A percentile compares a stretch with the other conserved stretches of the same genome.
These are phyloP conservation scores for Drosophila willistoni DNA, from an alignment of 1,140 invertebrate species.

Conservation along the genomic window DNA sequence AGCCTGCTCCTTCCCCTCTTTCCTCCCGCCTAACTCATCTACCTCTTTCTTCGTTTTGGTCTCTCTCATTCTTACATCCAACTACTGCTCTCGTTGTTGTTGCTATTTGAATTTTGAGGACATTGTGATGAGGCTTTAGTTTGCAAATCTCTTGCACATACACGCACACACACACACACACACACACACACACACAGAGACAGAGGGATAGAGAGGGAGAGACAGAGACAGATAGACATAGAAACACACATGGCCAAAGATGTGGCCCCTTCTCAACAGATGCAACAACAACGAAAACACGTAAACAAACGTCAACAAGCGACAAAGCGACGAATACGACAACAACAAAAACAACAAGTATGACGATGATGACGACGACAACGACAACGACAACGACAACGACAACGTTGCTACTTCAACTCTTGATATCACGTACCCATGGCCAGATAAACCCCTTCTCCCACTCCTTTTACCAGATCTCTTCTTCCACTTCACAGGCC, in stretches of 20 bases:
- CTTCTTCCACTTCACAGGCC: conserved; percentile 21
- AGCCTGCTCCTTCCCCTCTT: conserved; percentile 17
- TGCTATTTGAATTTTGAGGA: conserved; percentile 81
- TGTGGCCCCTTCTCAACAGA: conserved; percentile 29
- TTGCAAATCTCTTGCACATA: conserved; percentile 78
- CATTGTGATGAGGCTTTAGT: conserved; percentile 82
- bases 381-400: background rate
- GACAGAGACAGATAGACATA: conserved; percentile 22
- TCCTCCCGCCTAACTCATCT: background rate
- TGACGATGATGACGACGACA: conserved; percentile 6
- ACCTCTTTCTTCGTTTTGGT: conserved; percentile 11
- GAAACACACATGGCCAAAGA: conserved; percentile 35
- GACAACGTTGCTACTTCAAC: conserved; percentile 38
- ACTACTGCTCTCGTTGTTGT: conserved; percentile 52
- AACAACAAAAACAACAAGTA: conserved; percentile 19
- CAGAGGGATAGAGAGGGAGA: conserved; percentile 13
- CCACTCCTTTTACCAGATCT: background rate
- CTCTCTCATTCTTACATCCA: conserved; percentile 58
- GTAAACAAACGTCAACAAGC: conserved; percentile 60
- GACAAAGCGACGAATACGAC: conserved; percentile 17
- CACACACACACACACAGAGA: conserved; percentile 19
- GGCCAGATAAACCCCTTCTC: conserved; percentile 27
- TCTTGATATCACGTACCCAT: conserved; percentile 50
- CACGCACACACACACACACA: conserved; percentile 35
- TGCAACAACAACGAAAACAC: conserved; percentile 29